Base-by-base conservation (phyloP, 2,888 invertebrate genomes). In the Sesamia inferens region DNA sequence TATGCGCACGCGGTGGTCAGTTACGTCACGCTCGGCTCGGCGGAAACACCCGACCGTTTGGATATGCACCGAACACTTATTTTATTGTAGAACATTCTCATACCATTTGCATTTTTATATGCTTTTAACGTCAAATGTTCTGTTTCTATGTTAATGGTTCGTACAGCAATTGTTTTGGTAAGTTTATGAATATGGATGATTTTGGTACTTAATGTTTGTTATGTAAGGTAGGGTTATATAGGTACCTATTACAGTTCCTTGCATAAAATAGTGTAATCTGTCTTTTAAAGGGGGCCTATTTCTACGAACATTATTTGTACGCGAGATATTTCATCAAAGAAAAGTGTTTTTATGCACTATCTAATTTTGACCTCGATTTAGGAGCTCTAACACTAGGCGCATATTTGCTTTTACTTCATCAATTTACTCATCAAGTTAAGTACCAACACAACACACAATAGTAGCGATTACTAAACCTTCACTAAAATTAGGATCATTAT, bases 1-100 rank as follows among this genome's bases (percentile, higher is more conserved):
- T 84, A 85, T 51, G 77, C 76, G 80, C 76, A 77, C 57, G 66
- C 76, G 79, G 72, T 51, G 76, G 59, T 22, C 66, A 19, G 57
- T 84, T 78, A 71, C 71, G 76, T 71, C 81, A 74, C 73, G 71
- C 47, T 42, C 73, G 64, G 54, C 76, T 47, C 74, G 47, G 39
- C 82, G 75, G 76, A 76, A 78, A 74, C 76, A 63, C 51, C n/a
- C 79, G 70, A 79, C 58, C 75, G 16, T 39, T 39, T 54, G 31
- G 14, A 55, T 68, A 58, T 54, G 58, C 68, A 51, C 66, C 68
- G 42, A 80, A 55, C 31, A 67, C 51, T 55, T n/a, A 22, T 64
- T 39, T 39, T 11, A 19, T 44, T 39, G 55, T 59, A 67, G 67
- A 68, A 61, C 59, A 57, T 47, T 61, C 57, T 51, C 64, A 71